phyloP scores from a whole-genome alignment of 2,113 vertebrate genomes.

The Myodes glareolus region DNA sequence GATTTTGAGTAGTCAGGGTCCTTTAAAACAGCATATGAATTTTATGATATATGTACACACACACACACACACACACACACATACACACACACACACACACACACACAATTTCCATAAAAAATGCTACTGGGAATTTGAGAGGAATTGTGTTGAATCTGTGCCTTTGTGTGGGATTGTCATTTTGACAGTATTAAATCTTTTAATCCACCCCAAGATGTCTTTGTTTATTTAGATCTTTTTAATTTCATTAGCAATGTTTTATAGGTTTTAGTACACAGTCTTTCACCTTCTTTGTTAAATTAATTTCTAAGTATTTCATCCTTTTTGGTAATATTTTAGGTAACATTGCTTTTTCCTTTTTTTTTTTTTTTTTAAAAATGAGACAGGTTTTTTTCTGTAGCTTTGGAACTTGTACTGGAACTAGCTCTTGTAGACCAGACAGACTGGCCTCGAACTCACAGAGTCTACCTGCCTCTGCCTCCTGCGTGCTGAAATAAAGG shows the following conservation, averaged over 20 bases:
- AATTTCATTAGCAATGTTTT: conserved; percentile 22
- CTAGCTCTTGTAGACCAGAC: no score
- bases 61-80: no score
- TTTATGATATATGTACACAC: neutral
- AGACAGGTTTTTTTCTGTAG: no score
- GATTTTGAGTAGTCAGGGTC: conserved; percentile 15
- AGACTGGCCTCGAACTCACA: no score
- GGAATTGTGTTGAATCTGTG: conserved; percentile 35
- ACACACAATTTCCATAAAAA: neutral
- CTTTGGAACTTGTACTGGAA: no score
- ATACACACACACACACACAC: neutral
- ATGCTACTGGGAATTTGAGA: conserved; percentile 4
- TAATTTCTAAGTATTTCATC: conserved; percentile 27
- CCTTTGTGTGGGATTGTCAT: conserved; percentile 8
- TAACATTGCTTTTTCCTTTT: neutral
- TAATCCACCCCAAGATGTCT: neutral
- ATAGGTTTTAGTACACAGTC: neutral
- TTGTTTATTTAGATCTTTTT: conserved; percentile 25
- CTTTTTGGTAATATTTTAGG: neutral
- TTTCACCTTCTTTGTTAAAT: conserved; percentile 41
- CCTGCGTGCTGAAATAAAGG: no score
- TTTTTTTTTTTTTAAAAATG: no score
- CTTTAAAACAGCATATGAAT: conserved; percentile 34
- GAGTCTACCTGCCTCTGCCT: no score
- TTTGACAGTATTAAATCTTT: conserved; percentile 26